These are phyloP conservation scores for Habrosyne pyritoides DNA, from an alignment of 2,888 invertebrate genomes.

Conservation along the genomic window DNA sequence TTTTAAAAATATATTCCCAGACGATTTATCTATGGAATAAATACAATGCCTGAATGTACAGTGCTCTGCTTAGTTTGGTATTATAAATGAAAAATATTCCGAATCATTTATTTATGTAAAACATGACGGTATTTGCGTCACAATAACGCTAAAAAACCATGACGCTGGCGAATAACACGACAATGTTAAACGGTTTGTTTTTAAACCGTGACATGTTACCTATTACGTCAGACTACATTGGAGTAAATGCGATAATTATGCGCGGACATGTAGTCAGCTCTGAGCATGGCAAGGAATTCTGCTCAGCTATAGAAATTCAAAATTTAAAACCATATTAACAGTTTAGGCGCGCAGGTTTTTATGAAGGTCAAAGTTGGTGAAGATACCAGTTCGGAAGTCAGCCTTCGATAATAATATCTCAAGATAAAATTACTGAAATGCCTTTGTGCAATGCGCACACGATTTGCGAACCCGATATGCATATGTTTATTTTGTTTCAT, in stretches of 20 bases:
- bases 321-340: too few species aligned
- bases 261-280: not conserved
- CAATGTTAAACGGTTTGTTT: conserved; percentile 6
- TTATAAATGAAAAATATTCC: too few species aligned
- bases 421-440: not conserved
- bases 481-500: not conserved
- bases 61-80: too few species aligned
- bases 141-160: not conserved
- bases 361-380: too few species aligned
- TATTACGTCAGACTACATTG: not conserved
- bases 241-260: not conserved
- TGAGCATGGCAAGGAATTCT: not conserved
- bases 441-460: not conserved
- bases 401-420: too few species aligned
- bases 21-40: too few species aligned
- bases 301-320: not conserved
- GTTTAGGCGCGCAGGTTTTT: too few species aligned
- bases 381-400: too few species aligned
- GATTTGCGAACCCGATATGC: not conserved
- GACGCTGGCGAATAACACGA: not conserved
- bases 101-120: too few species aligned
- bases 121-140: conserved; percentile 3
- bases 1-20: too few species aligned
- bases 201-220: not conserved
- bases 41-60: too few species aligned